Percentiles rank a stretch among this genome's conserved stretches.
phyloP scores from a whole-genome alignment of 2,797 vertebrate species.

The Pelodytes ibericus region DNA sequence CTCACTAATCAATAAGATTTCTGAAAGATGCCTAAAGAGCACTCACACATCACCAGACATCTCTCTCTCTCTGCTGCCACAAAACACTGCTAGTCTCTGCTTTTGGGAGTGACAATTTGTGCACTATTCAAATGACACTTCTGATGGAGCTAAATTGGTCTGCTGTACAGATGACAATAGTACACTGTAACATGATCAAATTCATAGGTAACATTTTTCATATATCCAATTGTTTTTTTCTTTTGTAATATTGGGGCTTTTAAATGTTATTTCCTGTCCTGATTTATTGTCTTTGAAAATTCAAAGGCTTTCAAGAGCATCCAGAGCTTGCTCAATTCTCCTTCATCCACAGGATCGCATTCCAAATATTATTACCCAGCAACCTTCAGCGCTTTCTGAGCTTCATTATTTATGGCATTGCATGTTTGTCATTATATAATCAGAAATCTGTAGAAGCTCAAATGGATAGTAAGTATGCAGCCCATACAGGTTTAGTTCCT shows the following conservation, averaged over 20 bases:
- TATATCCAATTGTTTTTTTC: not conserved
- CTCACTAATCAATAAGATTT: no score
- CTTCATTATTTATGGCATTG: not conserved
- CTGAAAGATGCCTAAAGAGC: no score
- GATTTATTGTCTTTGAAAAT: not conserved
- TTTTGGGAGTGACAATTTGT: no score
- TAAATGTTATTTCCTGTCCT: not conserved
- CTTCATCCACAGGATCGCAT: not conserved
- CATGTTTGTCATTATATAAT: no score
- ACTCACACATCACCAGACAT: no score
- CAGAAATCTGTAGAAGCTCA: not conserved
- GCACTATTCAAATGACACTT: no score
- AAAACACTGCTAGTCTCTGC: no score
- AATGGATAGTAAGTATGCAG: not conserved
- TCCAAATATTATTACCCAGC: not conserved
- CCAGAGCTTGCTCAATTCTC: not conserved
- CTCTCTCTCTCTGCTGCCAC: no score
- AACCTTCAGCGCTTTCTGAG: not conserved
- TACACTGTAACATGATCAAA: no score
- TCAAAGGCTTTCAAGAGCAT: not conserved
- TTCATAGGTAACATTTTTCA: not conserved
- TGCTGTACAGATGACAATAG: no score
- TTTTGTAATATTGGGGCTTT: not conserved
- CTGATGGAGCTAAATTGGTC: no score
- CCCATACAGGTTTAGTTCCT: not conserved